A percentile compares a stretch with the other conserved stretches of the same genome.
phyloP scores from a whole-genome alignment of 1,140 invertebrate genomes.

The Heterodera schachtii region DNA sequence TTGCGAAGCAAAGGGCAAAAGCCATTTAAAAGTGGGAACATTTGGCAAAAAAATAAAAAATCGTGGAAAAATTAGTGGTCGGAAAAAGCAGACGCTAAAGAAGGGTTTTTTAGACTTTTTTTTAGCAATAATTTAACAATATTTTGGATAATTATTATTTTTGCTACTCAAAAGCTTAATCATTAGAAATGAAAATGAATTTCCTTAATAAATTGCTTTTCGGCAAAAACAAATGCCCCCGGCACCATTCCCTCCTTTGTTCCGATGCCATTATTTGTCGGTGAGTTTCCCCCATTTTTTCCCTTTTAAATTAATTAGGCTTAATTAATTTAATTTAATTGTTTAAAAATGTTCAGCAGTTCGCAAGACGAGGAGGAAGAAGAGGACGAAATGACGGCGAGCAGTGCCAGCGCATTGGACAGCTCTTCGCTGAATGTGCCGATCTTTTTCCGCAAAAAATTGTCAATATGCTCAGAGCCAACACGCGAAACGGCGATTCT shows the following conservation, averaged over 20 bases:
- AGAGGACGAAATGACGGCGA: conserved; percentile 17
- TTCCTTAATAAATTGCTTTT: background rate
- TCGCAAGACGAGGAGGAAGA: conserved; percentile 33
- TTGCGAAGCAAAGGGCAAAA: no score
- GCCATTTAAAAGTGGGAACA: no score
- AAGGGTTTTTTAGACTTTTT: no score
- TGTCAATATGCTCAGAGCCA: conserved; percentile 15
- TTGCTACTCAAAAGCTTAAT: no score
- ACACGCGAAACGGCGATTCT: conserved; percentile 55
- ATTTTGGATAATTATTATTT: no score
- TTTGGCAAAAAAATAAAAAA: no score
- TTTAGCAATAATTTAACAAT: no score
- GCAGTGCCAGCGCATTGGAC: conserved; percentile 27
- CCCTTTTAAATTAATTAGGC: no score
- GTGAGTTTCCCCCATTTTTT: no score
- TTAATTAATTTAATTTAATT: no score
- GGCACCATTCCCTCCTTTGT: background rate
- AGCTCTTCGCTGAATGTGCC: conserved; percentile 36
- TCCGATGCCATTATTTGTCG: background rate
- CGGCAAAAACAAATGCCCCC: background rate
- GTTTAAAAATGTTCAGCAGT: conserved; percentile 27
- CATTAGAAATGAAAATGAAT: background rate
- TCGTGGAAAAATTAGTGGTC: no score
- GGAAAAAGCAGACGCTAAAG: no score
- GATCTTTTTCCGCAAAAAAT: conserved; percentile 42